Conservation (phyloP, 2,113 vertebrate genomes). For the Tursiops truncatus region DNA sequence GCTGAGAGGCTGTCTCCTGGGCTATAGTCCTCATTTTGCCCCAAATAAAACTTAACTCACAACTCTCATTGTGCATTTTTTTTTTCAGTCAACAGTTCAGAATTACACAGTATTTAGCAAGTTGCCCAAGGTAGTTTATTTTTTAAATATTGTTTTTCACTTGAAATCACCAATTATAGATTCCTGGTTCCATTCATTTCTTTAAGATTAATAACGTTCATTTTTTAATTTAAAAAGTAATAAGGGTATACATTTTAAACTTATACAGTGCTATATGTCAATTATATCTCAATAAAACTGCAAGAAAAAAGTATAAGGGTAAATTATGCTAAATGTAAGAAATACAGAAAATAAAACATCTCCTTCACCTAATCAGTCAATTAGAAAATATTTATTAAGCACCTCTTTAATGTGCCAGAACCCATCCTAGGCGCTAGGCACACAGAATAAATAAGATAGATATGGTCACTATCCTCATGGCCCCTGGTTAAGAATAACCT, state of each 20-base stretch:
- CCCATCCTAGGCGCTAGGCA: background rate
- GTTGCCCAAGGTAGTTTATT: background rate
- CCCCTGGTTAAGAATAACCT: background rate
- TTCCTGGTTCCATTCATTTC: background rate
- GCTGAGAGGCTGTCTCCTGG: background rate
- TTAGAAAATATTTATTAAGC: background rate
- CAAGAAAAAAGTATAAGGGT: background rate
- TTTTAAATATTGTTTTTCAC: background rate
- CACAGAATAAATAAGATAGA: background rate
- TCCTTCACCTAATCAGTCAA: background rate
- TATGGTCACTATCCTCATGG: background rate
- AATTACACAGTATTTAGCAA: slow-evolving; percentile 25
- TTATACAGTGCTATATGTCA: background rate
- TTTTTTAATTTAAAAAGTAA: background rate
- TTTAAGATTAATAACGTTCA: background rate
- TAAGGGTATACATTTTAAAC: background rate
- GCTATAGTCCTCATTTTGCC: background rate
- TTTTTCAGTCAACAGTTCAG: background rate
- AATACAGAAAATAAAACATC: background rate
- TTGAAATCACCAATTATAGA: background rate
- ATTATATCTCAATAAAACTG: background rate
- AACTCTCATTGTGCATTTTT: background rate
- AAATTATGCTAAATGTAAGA: slow-evolving; percentile 10
- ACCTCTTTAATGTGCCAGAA: background rate
- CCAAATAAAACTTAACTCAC: background rate